These are phyloP conservation scores for Melanophora roralis DNA, from an alignment of 2,888 invertebrate genomes.

Conservation along the genomic window DNA sequence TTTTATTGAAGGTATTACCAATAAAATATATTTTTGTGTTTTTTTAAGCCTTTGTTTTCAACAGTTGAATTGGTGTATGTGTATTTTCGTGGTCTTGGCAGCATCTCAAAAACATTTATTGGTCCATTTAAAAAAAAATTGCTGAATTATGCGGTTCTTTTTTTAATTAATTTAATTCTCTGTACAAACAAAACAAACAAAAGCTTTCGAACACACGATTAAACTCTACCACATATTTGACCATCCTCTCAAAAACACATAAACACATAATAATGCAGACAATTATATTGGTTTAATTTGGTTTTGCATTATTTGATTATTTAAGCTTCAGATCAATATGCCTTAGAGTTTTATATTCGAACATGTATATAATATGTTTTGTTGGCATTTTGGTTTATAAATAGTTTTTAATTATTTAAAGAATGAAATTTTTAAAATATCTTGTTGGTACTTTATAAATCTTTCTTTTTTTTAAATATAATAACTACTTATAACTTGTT, in stretches of 20 bases:
- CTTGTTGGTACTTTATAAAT: neutral
- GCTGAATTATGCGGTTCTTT: conserved; percentile 28
- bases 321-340: conserved; percentile 20
- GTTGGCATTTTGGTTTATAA: too few species aligned
- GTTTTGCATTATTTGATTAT: conserved; percentile 52
- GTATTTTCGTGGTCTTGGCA: conserved; percentile 46
- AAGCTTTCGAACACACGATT: neutral
- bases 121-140: conserved; percentile 40
- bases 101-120: conserved; percentile 53
- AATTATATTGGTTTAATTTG: conserved; percentile 24
- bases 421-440: too few species aligned
- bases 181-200: conserved; percentile 35
- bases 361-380: neutral
- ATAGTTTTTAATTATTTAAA: too few species aligned
- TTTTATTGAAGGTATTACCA: conserved; percentile 30
- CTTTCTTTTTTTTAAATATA: too few species aligned
- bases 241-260: too few species aligned
- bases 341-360: neutral
- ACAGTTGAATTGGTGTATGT: neutral
- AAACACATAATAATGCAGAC: neutral
- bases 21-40: conserved; percentile 42
- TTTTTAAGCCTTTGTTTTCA: neutral
- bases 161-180: conserved; percentile 40
- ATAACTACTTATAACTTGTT: too few species aligned
- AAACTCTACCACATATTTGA: neutral